Conservation (phyloP, 2,797 vertebrate species). For the Chelmon rostratus region DNA sequence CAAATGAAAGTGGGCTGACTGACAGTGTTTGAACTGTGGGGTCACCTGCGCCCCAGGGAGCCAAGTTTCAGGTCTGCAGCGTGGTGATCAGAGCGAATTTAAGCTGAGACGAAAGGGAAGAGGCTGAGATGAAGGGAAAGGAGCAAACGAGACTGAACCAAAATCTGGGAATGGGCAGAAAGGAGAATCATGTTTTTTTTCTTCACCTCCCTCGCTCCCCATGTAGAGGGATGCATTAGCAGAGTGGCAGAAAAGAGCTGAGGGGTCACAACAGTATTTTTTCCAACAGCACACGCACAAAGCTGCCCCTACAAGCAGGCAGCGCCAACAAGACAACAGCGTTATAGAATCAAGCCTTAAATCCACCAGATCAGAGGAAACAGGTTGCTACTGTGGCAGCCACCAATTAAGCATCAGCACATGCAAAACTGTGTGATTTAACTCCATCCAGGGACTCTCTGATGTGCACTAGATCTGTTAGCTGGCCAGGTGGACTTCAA, state of each 20-base stretch:
- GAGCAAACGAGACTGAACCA: conserved; percentile 27
- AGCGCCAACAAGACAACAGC: conserved; percentile 26
- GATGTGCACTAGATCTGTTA: conserved; percentile 21
- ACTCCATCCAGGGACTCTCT: conserved; percentile 35
- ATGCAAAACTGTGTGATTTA: conserved; percentile 38
- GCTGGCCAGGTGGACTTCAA: conserved; percentile 3
- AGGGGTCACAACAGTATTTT: conserved; percentile 53
- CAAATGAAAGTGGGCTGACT: conserved; percentile 59
- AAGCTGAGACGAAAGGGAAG: conserved; percentile 32
- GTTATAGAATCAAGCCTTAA: conserved; percentile 19
- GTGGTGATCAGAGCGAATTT: conserved; percentile 56
- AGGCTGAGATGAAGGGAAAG: conserved; percentile 53
- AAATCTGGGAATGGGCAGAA: conserved; percentile 39
- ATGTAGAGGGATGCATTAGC: conserved; percentile 71
- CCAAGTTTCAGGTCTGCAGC: conserved; percentile 53
- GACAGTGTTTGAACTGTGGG: conserved; percentile 71
- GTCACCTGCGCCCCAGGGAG: conserved; percentile 65
- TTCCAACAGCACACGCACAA: conserved; percentile 40
- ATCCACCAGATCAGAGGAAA: conserved; percentile 42
- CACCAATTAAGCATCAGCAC: conserved; percentile 48
- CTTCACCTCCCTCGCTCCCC: conserved; percentile 60
- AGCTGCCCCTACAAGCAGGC: conserved; percentile 40
- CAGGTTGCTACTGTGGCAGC: conserved; percentile 33
- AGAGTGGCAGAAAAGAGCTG: conserved; percentile 54
- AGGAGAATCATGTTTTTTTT: conserved; percentile 40